These are phyloP conservation scores for Cardinalis cardinalis DNA, from an alignment of 2,113 vertebrate genomes.

Conservation along the genomic window DNA sequence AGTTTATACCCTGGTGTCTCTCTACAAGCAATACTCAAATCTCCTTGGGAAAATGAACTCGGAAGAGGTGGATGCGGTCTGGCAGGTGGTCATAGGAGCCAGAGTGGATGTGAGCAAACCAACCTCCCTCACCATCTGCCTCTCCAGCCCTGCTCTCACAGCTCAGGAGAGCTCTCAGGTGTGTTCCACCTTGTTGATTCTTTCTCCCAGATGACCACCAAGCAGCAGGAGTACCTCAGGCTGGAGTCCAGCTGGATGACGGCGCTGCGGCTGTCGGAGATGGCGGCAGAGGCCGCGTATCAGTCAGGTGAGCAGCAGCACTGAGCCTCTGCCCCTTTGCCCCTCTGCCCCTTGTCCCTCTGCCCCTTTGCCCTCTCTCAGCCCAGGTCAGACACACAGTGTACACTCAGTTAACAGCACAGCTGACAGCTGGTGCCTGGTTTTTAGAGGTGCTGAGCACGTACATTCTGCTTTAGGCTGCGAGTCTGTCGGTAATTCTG, in stretches of 20 bases:
- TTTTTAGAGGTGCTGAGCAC: background rate
- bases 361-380: background rate
- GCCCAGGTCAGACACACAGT: background rate
- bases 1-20: conserved; percentile 75
- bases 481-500: rapidly evolving
- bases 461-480: background rate
- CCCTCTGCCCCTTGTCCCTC: background rate
- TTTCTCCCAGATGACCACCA: conserved; percentile 67
- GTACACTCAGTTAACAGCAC: background rate
- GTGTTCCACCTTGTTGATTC: background rate
- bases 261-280: conserved; percentile 74
- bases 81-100: conserved; percentile 83
- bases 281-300: conserved; percentile 81
- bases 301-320: conserved; percentile 65
- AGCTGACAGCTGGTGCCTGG: background rate
- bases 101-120: conserved; percentile 73
- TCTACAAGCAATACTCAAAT: conserved; percentile 75
- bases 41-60: conserved; percentile 77
- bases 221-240: conserved; percentile 72
- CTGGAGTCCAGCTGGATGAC: conserved; percentile 79
- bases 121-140: background rate
- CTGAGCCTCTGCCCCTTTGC: background rate
- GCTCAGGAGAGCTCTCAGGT: background rate
- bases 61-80: conserved; percentile 76
- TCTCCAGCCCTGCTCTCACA: background rate